Percentiles rank a stretch among this genome's conserved stretches.
These are phyloP conservation scores for Drosophila birchii DNA, from an alignment of 2,888 invertebrate genomes.

Conservation along the genomic window DNA sequence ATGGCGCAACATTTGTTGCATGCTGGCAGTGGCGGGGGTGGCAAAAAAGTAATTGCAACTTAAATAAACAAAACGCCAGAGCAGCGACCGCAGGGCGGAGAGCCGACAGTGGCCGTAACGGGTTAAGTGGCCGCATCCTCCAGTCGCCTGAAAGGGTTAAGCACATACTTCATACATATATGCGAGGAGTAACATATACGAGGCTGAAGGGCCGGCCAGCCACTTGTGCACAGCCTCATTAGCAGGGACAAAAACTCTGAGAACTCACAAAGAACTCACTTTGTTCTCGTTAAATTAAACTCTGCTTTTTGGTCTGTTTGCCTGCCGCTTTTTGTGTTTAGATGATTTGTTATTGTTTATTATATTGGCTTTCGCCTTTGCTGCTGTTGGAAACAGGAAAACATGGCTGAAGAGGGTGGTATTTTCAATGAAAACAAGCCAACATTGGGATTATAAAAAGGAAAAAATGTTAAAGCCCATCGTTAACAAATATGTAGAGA, in stretches of 20 bases:
- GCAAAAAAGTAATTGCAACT: conserved; percentile 76
- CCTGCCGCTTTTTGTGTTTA: conserved; percentile 32
- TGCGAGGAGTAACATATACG: conserved; percentile 16
- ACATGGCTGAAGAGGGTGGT: not conserved
- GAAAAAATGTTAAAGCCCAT: too few species aligned
- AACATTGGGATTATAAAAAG: not conserved
- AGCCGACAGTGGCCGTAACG: conserved; percentile 51
- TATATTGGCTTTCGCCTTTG: conserved; percentile 30
- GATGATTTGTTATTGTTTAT: conserved; percentile 46
- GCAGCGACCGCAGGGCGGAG: conserved; percentile 43
- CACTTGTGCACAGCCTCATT: conserved; percentile 72
- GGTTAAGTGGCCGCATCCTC: conserved; percentile 52
- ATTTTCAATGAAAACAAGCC: not conserved
- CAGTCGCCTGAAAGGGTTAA: conserved; percentile 42
- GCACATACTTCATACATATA: conserved; percentile 12
- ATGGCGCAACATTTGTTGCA: conserved; percentile 54
- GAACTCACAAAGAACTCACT: conserved; percentile 37
- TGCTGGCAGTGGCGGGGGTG: conserved; percentile 67
- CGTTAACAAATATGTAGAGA: too few species aligned
- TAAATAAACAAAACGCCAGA: conserved; percentile 68
- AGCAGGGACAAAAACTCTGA: conserved; percentile 58
- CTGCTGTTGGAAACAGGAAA: conserved; percentile 1
- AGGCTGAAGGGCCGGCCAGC: conserved; percentile 58
- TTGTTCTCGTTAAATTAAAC: conserved; percentile 44
- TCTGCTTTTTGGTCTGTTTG: conserved; percentile 26